These are phyloP conservation scores for Xestobium rufovillosum DNA, from an alignment of 2,888 invertebrate genomes.

Conservation along the genomic window DNA sequence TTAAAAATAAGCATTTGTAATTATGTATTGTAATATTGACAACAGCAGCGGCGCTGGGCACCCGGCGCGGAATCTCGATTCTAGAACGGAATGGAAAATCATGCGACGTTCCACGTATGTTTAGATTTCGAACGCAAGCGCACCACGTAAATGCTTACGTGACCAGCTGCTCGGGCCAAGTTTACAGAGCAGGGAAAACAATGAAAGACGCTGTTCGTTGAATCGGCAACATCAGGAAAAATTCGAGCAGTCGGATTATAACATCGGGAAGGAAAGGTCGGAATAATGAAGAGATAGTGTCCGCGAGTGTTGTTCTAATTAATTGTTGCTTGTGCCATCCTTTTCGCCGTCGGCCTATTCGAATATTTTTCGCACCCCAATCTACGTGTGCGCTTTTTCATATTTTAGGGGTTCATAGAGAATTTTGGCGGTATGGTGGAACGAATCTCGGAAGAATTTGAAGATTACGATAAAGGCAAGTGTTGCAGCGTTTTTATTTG, in stretches of 20 bases:
- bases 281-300: slow-evolving; percentile 39
- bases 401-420: slow-evolving; percentile 9
- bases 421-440: too few relatives aligned
- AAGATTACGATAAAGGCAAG: slow-evolving; percentile 46
- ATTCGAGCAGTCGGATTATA: slow-evolving; percentile 40
- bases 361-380: too few relatives aligned
- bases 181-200: slow-evolving; percentile 16
- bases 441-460: slow-evolving; percentile 57
- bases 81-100: too few relatives aligned
- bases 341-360: too few relatives aligned
- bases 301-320: slow-evolving; percentile 1
- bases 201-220: too few relatives aligned
- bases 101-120: slow-evolving; percentile 17
- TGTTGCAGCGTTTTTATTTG: too few relatives aligned
- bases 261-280: slow-evolving; percentile 37
- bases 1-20: too few relatives aligned
- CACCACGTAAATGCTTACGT: slow-evolving; percentile 26
- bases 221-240: too few relatives aligned
- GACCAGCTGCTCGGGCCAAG: too few relatives aligned
- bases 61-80: too few relatives aligned
- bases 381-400: slow-evolving; percentile 9
- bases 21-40: too few relatives aligned
- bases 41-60: too few relatives aligned
- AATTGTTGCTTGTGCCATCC: slow-evolving; percentile 4
- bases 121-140: slow-evolving; percentile 17